Evolutionary conservation across 2,888 invertebrate species (phyloP), one percentile per base, ranked within the genome.

Genomic region (Caenorhabditis japonica): DNA sequence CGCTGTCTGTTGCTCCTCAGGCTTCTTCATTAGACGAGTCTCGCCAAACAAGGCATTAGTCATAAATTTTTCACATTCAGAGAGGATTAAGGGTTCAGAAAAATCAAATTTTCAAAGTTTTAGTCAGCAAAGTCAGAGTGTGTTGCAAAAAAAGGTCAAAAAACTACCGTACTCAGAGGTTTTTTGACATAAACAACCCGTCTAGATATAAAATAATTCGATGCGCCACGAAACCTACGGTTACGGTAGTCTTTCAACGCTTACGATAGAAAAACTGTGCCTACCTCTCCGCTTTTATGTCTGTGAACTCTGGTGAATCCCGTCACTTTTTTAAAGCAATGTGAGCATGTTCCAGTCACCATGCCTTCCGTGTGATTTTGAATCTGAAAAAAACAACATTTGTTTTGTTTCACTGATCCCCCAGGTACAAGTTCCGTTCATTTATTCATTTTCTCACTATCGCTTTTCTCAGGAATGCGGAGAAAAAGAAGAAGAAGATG

Each of bases 361-460:
- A 47, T 4, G 7, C 41, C 49, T 2, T 19, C 41, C 25, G 27
- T 27, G 41, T 30, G 33, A 4, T 39, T 12, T 17, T 23, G 2
- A 2, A 61, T 15, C 61, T 61, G 61, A 36, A 61, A 61, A 19
- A 19, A 8, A 19, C n/a, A 23, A 7, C 7, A 7, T 4, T 23
- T 58, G 34, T 10, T 12, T 44, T 46, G 44, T 44, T 53, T 36
- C 61, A 23, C 23, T 62, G 52, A n/a, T 64, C 49, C 49, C 39
- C 8, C n/a, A 38, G 15, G n/a, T 17, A 30, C 17, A 30, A 30
- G 10, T 10, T 30, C 30, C 7, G 10, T n/a, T n/a, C n/a, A n/a
- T n/a, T n/a, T n/a, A n/a, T n/a, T n/a, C n/a, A n/a, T n/a, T n/a
- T n/a, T n/a, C n/a, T n/a, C n/a, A n/a, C n/a, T n/a, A n/a, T n/a